Evolutionary conservation across 1,140 invertebrate species (phyloP), one percentile per base, ranked within the genome.

Genomic region (Aphis craccivora): DNA sequence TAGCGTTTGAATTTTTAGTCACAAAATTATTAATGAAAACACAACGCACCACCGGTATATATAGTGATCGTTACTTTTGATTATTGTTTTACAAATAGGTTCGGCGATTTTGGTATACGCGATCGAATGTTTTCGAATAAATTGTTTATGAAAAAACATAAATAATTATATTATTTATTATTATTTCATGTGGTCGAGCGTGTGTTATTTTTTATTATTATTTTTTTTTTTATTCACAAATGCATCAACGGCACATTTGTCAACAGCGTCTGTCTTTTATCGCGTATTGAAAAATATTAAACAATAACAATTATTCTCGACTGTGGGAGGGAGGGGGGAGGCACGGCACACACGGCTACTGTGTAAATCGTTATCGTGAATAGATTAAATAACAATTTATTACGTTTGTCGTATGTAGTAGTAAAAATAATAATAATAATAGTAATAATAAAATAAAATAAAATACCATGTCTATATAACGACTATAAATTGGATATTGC

Each of bases 341-440:
- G 83, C 43, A 91, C 23, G 23, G 90, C 23, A 91, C 60, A 67
- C 60, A 67, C 90, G 81, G 35, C n/a, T 51, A 55, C 76, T 35
- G 81, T 84, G 76, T 83, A 51, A 93, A 86, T 84, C 81, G 81
- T 93, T 93, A 93, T 93, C 81, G 81, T 51, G 25, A 43, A 84
- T 86, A 84, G 91, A 93, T 93, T 93, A 84, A 93, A 93, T 86
- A 93, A 93, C 91, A 83, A 93, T 93, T 93, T 93, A 93, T 93
- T 93, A 93, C 91, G 43, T 93, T 53, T 8, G 89, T 89, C n/a
- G 53, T 40, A 35, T 92, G n/a, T 92, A n/a, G 22, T 23, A 92
- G n/a, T 30, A 84, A 30, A 84, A 84, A 86, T 88, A 88, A 76
- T 76, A 23, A 81, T n/a, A 81, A 81, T 90, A 90, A 7, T 37